Evolutionary conservation across 2,113 vertebrate species (phyloP).

Genomic region (Daboia siamensis): DNA sequence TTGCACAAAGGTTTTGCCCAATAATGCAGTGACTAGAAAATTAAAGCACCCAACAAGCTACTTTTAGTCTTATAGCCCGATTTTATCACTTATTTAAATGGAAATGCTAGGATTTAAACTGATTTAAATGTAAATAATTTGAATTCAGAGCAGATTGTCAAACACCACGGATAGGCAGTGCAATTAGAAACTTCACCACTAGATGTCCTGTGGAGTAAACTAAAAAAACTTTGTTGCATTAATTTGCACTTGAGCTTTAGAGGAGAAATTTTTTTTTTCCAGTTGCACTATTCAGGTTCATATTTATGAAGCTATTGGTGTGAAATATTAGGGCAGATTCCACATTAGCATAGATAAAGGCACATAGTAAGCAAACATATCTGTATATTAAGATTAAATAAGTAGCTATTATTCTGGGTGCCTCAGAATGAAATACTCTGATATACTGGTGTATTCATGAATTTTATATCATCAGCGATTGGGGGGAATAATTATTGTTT

Average conservation of each 20-base stretch:
- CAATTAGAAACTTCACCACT: conserved; percentile 53
- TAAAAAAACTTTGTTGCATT: neutral
- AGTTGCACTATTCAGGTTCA: neutral
- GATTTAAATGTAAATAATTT: neutral
- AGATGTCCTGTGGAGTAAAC: conserved; percentile 68
- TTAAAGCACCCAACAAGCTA: neutral
- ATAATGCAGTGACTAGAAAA: neutral
- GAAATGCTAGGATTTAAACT: neutral
- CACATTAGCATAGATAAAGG: conserved; percentile 31
- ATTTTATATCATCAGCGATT: neutral
- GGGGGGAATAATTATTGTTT: neutral
- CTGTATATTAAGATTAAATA: fast-evolving
- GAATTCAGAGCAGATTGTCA: neutral
- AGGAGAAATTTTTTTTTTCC: neutral
- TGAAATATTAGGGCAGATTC: conserved; percentile 38
- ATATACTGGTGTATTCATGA: neutral
- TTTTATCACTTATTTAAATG: neutral
- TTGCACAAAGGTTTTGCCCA: neutral
- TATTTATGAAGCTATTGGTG: neutral
- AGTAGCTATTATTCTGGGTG: fast-evolving
- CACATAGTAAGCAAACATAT: neutral
- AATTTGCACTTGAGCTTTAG: neutral
- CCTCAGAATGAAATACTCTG: neutral
- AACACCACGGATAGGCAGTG: conserved; percentile 5
- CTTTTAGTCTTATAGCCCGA: neutral